These are phyloP conservation scores for Bibio marci DNA, from an alignment of 2,888 invertebrate genomes.

Conservation along the genomic window DNA sequence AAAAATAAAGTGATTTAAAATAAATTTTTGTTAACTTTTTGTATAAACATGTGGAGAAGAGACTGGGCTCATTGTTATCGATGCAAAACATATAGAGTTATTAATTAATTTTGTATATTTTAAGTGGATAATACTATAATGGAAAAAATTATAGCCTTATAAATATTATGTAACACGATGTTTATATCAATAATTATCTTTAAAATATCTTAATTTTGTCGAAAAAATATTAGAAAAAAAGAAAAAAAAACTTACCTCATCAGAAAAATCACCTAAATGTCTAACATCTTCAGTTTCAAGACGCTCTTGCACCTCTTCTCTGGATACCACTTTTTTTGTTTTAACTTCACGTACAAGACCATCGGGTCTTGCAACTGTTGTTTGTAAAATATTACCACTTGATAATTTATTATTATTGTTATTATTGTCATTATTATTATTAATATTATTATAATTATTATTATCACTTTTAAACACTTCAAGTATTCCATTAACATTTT, in stretches of 20 bases:
- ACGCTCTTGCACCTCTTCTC: conserved; percentile 66
- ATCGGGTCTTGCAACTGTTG: conserved; percentile 46
- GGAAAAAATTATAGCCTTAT: no score
- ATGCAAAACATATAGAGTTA: no score
- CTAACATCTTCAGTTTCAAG: conserved; percentile 72
- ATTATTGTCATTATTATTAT: background rate
- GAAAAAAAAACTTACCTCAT: conserved; percentile 47
- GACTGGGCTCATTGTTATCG: no score
- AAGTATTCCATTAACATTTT: conserved; percentile 3
- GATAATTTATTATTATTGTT: no score
- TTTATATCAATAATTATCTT: no score
- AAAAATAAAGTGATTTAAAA: no score
- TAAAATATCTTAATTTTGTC: no score
- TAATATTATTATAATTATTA: background rate
- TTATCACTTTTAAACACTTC: background rate
- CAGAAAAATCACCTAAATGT: conserved; percentile 69
- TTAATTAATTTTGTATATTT: no score
- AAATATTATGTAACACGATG: no score
- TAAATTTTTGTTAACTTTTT: no score
- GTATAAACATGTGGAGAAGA: no score
- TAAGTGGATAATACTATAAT: no score
- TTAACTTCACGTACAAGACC: conserved; percentile 68
- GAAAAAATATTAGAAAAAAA: background rate
- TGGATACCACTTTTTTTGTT: conserved; percentile 59
- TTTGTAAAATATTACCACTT: conserved; percentile 13